These are phyloP conservation scores for Sycobia sp. DNA, from an alignment of 1,140 invertebrate species.

Conservation along the genomic window DNA sequence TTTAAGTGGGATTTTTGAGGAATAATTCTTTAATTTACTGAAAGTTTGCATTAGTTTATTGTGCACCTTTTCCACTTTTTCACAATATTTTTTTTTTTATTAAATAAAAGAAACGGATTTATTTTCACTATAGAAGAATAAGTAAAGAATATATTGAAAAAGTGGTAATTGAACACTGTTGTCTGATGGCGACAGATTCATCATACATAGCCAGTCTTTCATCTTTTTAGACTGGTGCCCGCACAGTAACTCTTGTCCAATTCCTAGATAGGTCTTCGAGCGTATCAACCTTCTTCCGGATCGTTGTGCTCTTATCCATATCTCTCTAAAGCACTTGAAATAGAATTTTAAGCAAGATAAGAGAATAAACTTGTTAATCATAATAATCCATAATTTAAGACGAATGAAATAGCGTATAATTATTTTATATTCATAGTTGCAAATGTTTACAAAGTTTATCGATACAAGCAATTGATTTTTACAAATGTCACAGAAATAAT, in stretches of 20 bases:
- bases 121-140: too few relatives aligned
- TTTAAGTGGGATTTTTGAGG: too few relatives aligned
- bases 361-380: constrained; percentile 2
- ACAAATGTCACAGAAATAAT: constrained; percentile 4
- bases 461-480: not conserved
- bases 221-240: constrained; percentile 53
- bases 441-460: constrained; percentile 8
- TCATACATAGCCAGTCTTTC: constrained; percentile 48
- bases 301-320: constrained; percentile 31
- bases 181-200: not conserved
- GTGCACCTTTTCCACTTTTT: too few relatives aligned
- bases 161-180: not conserved
- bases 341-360: too few relatives aligned
- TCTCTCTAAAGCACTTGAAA: constrained; percentile 14
- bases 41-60: too few relatives aligned
- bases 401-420: not conserved
- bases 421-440: too few relatives aligned
- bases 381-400: not conserved
- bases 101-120: too few relatives aligned
- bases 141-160: too few relatives aligned
- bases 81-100: too few relatives aligned
- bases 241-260: constrained; percentile 62
- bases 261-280: constrained; percentile 52
- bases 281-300: constrained; percentile 16
- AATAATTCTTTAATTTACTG: too few relatives aligned